A percentile compares a stretch with the other conserved stretches of the same genome.
These are phyloP conservation scores for Clivina fossor DNA, from an alignment of 2,888 invertebrate genomes.

Conservation along the genomic window DNA sequence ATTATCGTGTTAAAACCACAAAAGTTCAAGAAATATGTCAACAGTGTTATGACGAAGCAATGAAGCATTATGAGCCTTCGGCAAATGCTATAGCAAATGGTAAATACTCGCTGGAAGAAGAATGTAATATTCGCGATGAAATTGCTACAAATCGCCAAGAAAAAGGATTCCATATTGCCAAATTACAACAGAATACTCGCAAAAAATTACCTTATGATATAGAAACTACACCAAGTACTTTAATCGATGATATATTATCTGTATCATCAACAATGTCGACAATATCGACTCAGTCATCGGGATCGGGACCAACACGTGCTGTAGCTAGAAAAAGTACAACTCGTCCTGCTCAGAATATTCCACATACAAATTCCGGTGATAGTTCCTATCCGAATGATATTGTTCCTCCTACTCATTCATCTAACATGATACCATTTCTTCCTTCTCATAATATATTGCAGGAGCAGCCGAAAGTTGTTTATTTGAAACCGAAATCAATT, in stretches of 20 bases:
- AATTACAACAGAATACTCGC: conserved; percentile 11
- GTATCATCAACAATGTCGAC: too few species aligned
- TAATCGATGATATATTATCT: too few species aligned
- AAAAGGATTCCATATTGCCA: conserved; percentile 20
- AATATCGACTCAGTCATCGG: too few species aligned
- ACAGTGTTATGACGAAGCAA: conserved; percentile 49
- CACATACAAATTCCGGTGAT: neutral
- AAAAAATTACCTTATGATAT: too few species aligned
- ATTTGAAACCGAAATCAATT: conserved; percentile 71
- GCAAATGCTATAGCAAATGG: conserved; percentile 36
- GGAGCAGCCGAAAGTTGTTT: conserved; percentile 68
- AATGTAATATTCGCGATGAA: conserved; percentile 50
- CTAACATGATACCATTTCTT: conserved; percentile 44
- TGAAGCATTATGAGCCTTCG: conserved; percentile 50
- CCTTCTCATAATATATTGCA: conserved; percentile 49
- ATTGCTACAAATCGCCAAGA: conserved; percentile 46
- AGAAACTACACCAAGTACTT: too few species aligned
- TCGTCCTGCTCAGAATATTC: conserved; percentile 43
- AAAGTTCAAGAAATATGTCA: conserved; percentile 51
- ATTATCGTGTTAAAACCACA: conserved; percentile 51
- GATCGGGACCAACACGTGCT: too few species aligned
- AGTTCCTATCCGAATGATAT: neutral
- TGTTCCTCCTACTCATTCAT: neutral
- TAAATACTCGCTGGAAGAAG: conserved; percentile 45
- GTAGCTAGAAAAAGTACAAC: conserved; percentile 82